phyloP scores from a whole-genome alignment of 2,888 invertebrate genomes.

The Notodonta dromedarius region DNA sequence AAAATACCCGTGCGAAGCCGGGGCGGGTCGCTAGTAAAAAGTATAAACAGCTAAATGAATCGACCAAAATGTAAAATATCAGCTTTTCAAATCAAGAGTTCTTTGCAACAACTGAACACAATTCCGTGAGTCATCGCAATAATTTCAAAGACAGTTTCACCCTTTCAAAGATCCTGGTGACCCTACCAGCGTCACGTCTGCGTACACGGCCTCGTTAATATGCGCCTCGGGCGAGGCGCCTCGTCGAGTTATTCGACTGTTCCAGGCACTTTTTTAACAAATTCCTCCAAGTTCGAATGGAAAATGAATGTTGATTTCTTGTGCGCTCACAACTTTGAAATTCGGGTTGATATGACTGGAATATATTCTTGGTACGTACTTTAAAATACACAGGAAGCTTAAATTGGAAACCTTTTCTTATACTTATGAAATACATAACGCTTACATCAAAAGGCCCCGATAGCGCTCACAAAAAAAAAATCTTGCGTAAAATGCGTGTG shows the following conservation, averaged over 20 bases:
- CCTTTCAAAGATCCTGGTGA: conserved; percentile 23
- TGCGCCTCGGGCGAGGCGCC: conserved; percentile 49
- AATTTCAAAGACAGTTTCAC: neutral
- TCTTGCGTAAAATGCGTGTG: too few species aligned
- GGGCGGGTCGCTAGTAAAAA: too few species aligned
- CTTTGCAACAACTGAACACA: too few species aligned
- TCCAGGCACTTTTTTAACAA: conserved; percentile 58
- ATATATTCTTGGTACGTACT: conserved; percentile 15
- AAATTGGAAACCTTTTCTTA: too few species aligned
- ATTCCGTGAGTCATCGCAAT: neutral
- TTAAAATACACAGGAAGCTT: conserved; percentile 4
- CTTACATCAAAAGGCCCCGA: too few species aligned
- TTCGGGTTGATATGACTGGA: conserved; percentile 30
- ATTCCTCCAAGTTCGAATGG: conserved; percentile 44
- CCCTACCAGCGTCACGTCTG: conserved; percentile 27
- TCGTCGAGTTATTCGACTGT: conserved; percentile 49
- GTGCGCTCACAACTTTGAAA: conserved; percentile 32
- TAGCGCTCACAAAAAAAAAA: too few species aligned
- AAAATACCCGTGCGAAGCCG: too few species aligned
- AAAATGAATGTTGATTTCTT: conserved; percentile 48
- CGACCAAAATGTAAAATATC: too few species aligned
- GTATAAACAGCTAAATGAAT: too few species aligned
- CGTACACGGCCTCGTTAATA: conserved; percentile 52
- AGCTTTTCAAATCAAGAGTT: too few species aligned
- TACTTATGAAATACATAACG: neutral